These are phyloP conservation scores for Synanthedon andrenaeformis DNA, from an alignment of 2,888 invertebrate species.

Conservation along the genomic window DNA sequence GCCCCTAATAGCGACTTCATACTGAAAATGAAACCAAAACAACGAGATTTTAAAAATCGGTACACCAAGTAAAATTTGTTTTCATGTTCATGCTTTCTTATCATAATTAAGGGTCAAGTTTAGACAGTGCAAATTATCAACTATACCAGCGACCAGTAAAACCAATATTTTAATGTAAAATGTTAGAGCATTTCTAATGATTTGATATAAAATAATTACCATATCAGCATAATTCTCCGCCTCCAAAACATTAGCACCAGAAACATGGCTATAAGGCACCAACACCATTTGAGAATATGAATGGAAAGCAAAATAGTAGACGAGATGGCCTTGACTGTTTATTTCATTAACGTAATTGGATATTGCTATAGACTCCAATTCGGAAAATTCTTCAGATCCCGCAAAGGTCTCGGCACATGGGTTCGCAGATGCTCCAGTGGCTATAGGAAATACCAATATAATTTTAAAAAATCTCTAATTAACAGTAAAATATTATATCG, in stretches of 20 bases:
- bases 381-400: slow-evolving; percentile 67
- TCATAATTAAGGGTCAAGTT: too few species aligned
- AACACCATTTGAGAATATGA: slow-evolving; percentile 78
- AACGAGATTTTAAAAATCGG: not conserved
- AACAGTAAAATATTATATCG: too few species aligned
- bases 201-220: too few species aligned
- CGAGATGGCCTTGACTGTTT: slow-evolving; percentile 49
- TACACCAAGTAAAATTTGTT: too few species aligned
- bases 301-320: slow-evolving; percentile 72
- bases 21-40: slow-evolving; percentile 10
- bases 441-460: slow-evolving; percentile 19
- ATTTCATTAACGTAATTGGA: slow-evolving; percentile 27
- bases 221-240: slow-evolving; percentile 37
- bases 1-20: slow-evolving; percentile 18
- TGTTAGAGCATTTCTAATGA: too few species aligned
- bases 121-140: too few species aligned
- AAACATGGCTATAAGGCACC: slow-evolving; percentile 69
- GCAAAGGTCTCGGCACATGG: slow-evolving; percentile 59
- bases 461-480: not conserved
- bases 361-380: slow-evolving; percentile 56
- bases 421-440: slow-evolving; percentile 37
- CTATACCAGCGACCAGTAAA: too few species aligned
- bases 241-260: slow-evolving; percentile 23
- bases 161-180: too few species aligned
- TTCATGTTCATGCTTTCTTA: too few species aligned